Evolutionary conservation across 2,797 vertebrate genomes (phyloP).

Genomic region (Etheostoma nigrum): DNA sequence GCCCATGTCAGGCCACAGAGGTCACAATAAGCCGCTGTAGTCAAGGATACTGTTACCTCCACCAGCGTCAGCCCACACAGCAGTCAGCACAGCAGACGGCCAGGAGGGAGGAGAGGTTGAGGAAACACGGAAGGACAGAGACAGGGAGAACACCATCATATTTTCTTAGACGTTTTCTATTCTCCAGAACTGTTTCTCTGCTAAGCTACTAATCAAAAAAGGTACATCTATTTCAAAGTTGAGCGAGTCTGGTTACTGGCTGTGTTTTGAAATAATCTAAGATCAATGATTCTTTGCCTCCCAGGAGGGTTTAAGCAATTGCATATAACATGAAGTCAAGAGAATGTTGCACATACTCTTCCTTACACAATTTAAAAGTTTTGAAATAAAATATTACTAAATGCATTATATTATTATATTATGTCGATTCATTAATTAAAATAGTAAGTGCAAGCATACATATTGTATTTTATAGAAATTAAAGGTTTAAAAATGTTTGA

Average conservation of each 20-base stretch:
- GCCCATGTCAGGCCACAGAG: constrained; percentile 62
- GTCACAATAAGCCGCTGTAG: constrained; percentile 61
- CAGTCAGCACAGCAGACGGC: constrained; percentile 76
- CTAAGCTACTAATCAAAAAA: constrained; percentile 42
- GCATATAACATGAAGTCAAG: not conserved
- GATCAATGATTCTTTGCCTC: constrained; percentile 36
- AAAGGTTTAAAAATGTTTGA: constrained; percentile 8
- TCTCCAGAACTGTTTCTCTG: constrained; percentile 38
- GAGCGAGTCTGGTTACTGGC: constrained; percentile 15
- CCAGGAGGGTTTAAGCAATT: constrained; percentile 6
- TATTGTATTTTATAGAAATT: not conserved
- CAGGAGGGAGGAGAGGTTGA: constrained; percentile 56
- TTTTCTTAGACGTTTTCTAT: constrained; percentile 61
- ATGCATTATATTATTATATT: not conserved
- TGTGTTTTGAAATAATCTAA: constrained; percentile 12
- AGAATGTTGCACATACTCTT: not conserved
- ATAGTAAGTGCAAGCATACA: not conserved
- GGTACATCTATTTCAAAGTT: constrained; percentile 34
- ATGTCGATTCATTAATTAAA: not conserved
- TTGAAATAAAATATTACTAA: not conserved
- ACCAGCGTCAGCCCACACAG: constrained; percentile 73
- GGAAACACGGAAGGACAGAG: constrained; percentile 47
- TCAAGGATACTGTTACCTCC: constrained; percentile 75
- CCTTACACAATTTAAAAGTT: not conserved
- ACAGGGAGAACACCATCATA: constrained; percentile 57